phyloP scores from a whole-genome alignment of 2,797 vertebrate genomes.

The Pyrocephalus nanus region DNA sequence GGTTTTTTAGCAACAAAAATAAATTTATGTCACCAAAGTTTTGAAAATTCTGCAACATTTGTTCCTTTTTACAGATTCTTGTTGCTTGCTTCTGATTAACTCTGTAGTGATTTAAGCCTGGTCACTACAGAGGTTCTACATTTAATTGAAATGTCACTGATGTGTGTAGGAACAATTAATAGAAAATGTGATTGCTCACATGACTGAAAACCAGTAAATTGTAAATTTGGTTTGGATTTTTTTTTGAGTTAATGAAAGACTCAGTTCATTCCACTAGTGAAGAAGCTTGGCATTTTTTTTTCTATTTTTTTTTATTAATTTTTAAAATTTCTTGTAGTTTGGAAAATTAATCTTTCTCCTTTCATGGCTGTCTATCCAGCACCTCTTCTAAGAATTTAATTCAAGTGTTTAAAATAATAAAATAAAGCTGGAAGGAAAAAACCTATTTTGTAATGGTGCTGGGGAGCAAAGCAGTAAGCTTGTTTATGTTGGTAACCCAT shows the following conservation, averaged over 20 bases:
- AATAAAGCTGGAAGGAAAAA: background rate
- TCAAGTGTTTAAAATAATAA: background rate
- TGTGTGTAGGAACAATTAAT: background rate
- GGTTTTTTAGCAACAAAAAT: background rate
- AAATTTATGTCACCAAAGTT: background rate
- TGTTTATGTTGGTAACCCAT: background rate
- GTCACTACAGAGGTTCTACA: background rate
- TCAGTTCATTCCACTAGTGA: background rate
- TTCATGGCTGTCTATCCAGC: background rate
- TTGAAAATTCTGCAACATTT: background rate
- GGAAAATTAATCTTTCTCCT: background rate
- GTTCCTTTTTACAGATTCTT: background rate
- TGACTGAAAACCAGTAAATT: background rate
- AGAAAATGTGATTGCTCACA: background rate
- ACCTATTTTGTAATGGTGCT: background rate
- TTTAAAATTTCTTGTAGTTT: background rate
- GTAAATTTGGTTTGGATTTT: background rate
- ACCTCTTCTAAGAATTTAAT: constrained; percentile 27
- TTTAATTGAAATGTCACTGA: background rate
- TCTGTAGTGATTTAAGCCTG: background rate
- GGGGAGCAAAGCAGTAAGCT: background rate
- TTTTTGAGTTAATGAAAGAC: background rate
- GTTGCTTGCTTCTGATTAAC: background rate
- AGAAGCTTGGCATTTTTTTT: background rate
- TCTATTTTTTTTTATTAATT: background rate